Evolutionary conservation across 2,888 invertebrate species (phyloP), one percentile per base, ranked within the genome.

Genomic region (Cepaea hortensis): DNA sequence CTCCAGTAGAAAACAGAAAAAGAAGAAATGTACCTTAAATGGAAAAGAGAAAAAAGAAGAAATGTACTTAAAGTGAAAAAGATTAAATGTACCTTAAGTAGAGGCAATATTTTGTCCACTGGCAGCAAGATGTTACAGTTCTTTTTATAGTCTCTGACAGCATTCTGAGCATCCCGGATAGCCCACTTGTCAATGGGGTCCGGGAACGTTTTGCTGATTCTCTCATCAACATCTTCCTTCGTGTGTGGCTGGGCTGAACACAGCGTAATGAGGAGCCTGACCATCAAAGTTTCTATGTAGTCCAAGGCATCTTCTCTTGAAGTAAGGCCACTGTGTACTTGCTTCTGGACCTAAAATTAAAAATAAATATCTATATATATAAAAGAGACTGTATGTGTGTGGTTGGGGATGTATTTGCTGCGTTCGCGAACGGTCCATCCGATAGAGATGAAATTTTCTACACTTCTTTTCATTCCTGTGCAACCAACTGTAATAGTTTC

Each of bases 131-230:
- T 94, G 91, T 97, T 94, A 72, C 81, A 85, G 79, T 90, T 88
- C 61, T 87, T 87, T 94, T 97, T 97, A 85, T 96, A 96, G 93
- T 96, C 96, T 91, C 97, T 97, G 89, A 97, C 95, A 81, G 97
- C 97, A 93, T 97, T 97, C 90, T 97, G 96, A 35, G 98, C 98
- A 94, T 98, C 98, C 90, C 96, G 96, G 88, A 98, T 96, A 82
- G 98, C 98, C 98, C 98, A 98, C 94, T 96, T 96, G 95, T 98
- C 98, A 91, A 99, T 97, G 5, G 98, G 98, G 23, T 97, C 97
- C n/a, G 98, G 98, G 95, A 98, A 98, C 85, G 97, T 97, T 91
- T 97, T 97, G 90, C 97, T 96, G 68, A 99, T 98, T 89, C 98
- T 96, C 92, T 98, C 98, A 94, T 98, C 98, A 91, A 99, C 97